phyloP scores from a whole-genome alignment of 2,797 vertebrate species.

The Columba guinea region DNA sequence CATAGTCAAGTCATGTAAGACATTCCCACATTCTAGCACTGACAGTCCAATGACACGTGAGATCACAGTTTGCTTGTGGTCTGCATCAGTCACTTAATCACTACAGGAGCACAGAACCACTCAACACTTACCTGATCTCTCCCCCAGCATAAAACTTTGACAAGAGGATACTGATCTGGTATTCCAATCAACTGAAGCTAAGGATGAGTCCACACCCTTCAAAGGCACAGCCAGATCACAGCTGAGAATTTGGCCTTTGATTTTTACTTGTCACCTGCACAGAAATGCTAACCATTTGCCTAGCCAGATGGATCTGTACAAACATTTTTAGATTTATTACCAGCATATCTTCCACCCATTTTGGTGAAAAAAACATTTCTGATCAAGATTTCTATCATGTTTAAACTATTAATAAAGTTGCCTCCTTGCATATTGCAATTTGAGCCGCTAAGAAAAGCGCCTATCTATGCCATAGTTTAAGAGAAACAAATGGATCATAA shows the following conservation, averaged over 20 bases:
- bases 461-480: neutral
- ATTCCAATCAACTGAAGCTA: neutral
- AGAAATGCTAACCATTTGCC: neutral
- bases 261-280: neutral
- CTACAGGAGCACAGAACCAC: neutral
- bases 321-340: neutral
- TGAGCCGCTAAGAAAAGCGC: neutral
- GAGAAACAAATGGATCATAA: neutral
- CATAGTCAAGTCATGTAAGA: neutral
- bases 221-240: neutral
- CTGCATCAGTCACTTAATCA: neutral
- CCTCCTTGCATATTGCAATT: neutral
- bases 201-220: neutral
- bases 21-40: neutral
- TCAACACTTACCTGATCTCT: neutral
- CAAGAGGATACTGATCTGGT: neutral
- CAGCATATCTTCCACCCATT: neutral
- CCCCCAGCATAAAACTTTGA: neutral
- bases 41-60: neutral
- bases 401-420: neutral
- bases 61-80: neutral
- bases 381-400: neutral
- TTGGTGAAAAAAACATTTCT: neutral
- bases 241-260: neutral
- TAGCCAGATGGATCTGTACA: neutral